Base-by-base conservation (phyloP, 37 sponge, comb jelly and placozoan genomes). In the Petrosia ficiformis region DNA sequence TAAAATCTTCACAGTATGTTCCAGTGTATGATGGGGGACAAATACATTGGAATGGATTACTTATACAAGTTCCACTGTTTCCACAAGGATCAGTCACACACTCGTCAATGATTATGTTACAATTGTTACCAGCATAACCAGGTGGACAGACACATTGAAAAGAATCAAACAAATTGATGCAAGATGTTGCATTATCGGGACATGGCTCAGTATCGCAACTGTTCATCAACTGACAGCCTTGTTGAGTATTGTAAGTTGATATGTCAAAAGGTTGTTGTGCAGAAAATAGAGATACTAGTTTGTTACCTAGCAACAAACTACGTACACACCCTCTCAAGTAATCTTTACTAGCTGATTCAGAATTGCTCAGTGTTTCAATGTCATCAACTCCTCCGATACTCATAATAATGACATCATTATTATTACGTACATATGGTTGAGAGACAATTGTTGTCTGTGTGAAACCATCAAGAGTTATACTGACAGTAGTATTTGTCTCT, bases 21-120 rank as follows among this genome's bases (percentile, higher is more conserved):
- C 90, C 90, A 57, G 59, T 74, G 65, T 70, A 84, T 2, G 52
- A 19, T 22, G 6, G 28, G 2, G 25, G 32, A 71, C 72, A 71
- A 11, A 37, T 37, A 44, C 72, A 71, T 42, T n/a, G 5, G 16
- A 44, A 71, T 21, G 33, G 3, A 19, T 44, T 30, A 40, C 43
- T 44, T 3, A 42, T 41, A 11, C 72, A 71, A 5, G 72, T 71
- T 24, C 72, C 72, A 42, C 37, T 42, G 43, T 71, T 39, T 26
- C 26, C 10, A 41, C 72, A 71, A 41, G 72, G 44, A 14, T 37
- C 26, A 41, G 6, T 3, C 3, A 4, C 3, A 40, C 72, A 71
- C 6, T 42, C 42, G 43, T 71, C 25, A 42, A 41, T 71, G 26
- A 21, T 11, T 21, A 3, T 32, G 36, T 71, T 29, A 71, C 72